Evolutionary conservation across 1,140 invertebrate species (phyloP).

Genomic region (fruit fly (Drosophila melanogaster)): Release_6_plus_ISO1_MT NC_004354.4:5051501-5052000

Average conservation of each 20-base stretch:
- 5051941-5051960: slow-evolving; percentile 65
- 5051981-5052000: slow-evolving; percentile 75
- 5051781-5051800: slow-evolving; percentile 36
- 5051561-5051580: slow-evolving; percentile 40
- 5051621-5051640: slow-evolving; percentile 22
- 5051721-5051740: slow-evolving; percentile 37
- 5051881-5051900: slow-evolving; percentile 32
- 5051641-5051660: slow-evolving; percentile 13
- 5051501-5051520: slow-evolving; percentile 23
- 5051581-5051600: slow-evolving; percentile 24
- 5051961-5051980: slow-evolving; percentile 75
- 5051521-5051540: slow-evolving; percentile 49
- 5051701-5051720: slow-evolving; percentile 9
- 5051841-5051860: slow-evolving; percentile 69
- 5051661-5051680: slow-evolving; percentile 12
- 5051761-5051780: slow-evolving; percentile 32
- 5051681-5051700: slow-evolving; percentile 23
- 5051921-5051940: slow-evolving; percentile 55
- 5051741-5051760: slow-evolving; percentile 63
- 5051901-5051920: slow-evolving; percentile 76
- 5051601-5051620: slow-evolving; percentile 21
- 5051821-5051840: slow-evolving; percentile 76
- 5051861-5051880: slow-evolving; percentile 57
- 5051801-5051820: slow-evolving; percentile 68
- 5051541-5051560: slow-evolving; percentile 46